Evolutionary conservation across 2,113 vertebrate genomes (phyloP).

Genomic region (Gorsachius goisagi): DNA sequence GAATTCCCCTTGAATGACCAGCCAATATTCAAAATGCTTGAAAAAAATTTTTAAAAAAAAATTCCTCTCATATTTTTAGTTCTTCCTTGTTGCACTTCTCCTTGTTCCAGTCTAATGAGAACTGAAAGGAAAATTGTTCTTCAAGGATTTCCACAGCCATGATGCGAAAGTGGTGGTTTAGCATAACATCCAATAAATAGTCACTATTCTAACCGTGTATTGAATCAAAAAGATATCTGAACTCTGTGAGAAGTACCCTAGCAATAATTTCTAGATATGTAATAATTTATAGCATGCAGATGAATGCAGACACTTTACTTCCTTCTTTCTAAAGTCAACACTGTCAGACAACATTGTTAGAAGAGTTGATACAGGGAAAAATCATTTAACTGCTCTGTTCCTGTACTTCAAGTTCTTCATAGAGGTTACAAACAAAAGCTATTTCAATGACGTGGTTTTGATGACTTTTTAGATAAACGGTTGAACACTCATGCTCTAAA

Average conservation of each 20-base stretch:
- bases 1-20: background rate
- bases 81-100: background rate
- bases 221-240: background rate
- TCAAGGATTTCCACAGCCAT: background rate
- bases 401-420: background rate
- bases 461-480: background rate
- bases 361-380: background rate
- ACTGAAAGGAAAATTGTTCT: background rate
- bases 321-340: background rate
- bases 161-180: background rate
- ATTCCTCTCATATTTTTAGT: background rate
- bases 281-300: background rate
- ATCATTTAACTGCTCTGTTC: background rate
- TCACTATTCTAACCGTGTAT: background rate
- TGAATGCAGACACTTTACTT: background rate
- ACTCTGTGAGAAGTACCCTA: background rate
- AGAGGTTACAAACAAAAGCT: background rate
- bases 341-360: background rate
- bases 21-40: background rate
- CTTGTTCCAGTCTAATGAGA: background rate
- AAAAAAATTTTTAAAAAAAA: background rate
- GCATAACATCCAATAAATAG: background rate
- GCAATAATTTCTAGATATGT: background rate
- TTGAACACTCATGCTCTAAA: background rate
- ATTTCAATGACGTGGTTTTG: background rate